Conservation (phyloP, 2,888 invertebrate species). For the Mechanitis messenoides region DNA sequence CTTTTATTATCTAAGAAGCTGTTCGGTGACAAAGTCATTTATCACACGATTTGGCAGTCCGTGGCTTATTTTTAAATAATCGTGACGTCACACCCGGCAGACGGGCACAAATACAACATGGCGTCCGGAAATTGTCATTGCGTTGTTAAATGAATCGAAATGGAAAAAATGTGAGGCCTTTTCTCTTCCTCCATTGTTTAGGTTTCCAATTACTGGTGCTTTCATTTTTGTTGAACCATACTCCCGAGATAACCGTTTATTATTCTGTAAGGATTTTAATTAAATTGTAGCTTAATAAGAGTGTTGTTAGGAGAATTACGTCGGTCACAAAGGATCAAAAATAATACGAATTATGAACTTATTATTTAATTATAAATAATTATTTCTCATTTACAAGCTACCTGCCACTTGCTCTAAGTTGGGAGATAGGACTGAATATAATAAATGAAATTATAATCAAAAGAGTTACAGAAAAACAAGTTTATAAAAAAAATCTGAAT, state of each 20-base stretch:
- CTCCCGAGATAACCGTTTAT: neutral
- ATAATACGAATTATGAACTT: too few relatives aligned
- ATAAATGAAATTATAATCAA: too few relatives aligned
- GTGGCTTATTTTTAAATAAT: conserved; percentile 41
- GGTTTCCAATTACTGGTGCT: conserved; percentile 16
- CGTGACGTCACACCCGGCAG: conserved; percentile 52
- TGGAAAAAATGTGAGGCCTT: conserved; percentile 33
- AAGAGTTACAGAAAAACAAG: too few relatives aligned
- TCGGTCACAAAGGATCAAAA: too few relatives aligned
- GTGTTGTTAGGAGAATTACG: too few relatives aligned
- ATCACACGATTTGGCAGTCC: conserved; percentile 22
- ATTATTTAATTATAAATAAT: too few relatives aligned
- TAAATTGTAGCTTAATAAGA: too few relatives aligned
- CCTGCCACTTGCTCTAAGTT: too few relatives aligned
- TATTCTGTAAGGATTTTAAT: neutral
- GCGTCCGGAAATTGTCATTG: conserved; percentile 56
- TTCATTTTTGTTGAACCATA: conserved; percentile 8
- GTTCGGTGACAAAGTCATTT: conserved; percentile 12
- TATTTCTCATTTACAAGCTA: too few relatives aligned
- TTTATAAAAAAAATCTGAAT: too few relatives aligned
- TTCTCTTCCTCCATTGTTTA: conserved; percentile 21
- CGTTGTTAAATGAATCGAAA: conserved; percentile 49
- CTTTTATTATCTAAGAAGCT: too few relatives aligned
- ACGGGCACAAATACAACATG: conserved; percentile 52
- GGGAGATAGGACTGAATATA: too few relatives aligned